Evolutionary conservation across 1,140 invertebrate species (phyloP).

Genomic region (Drosophila kohkoa): DNA sequence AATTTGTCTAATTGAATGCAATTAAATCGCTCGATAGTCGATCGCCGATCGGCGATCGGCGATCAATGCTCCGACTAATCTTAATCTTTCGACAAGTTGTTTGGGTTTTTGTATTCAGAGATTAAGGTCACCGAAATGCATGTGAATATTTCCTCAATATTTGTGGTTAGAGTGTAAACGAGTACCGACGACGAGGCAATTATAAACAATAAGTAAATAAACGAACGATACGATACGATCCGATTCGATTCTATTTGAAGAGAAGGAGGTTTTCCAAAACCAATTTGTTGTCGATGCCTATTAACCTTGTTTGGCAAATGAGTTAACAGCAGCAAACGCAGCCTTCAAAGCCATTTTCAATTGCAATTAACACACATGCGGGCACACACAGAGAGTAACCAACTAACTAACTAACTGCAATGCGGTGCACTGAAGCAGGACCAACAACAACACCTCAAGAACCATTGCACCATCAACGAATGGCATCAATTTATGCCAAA

Average conservation of each 20-base stretch:
- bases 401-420: no score
- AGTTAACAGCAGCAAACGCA: constrained; percentile 24
- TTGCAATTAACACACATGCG: constrained; percentile 66
- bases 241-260: not conserved
- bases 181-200: constrained; percentile 38
- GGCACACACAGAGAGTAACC: not conserved
- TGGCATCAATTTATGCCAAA: constrained; percentile 29
- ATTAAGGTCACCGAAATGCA: constrained; percentile 69
- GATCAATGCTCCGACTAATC: no score
- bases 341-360: constrained; percentile 76
- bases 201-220: constrained; percentile 46
- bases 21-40: constrained; percentile 58
- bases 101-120: not conserved
- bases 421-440: constrained; percentile 71
- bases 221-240: not conserved
- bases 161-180: constrained; percentile 45
- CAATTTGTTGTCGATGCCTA: constrained; percentile 37
- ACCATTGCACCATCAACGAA: not conserved
- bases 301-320: constrained; percentile 69
- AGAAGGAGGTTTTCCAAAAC: constrained; percentile 16
- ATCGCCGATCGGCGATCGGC: constrained; percentile 29
- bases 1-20: constrained; percentile 73
- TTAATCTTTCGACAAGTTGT: constrained; percentile 41
- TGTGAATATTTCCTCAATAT: constrained; percentile 63
- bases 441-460: constrained; percentile 40